Evolutionary conservation across 2,797 vertebrate species (phyloP), one percentile per base, ranked within the genome.

Genomic region (Spea hammondii): DNA sequence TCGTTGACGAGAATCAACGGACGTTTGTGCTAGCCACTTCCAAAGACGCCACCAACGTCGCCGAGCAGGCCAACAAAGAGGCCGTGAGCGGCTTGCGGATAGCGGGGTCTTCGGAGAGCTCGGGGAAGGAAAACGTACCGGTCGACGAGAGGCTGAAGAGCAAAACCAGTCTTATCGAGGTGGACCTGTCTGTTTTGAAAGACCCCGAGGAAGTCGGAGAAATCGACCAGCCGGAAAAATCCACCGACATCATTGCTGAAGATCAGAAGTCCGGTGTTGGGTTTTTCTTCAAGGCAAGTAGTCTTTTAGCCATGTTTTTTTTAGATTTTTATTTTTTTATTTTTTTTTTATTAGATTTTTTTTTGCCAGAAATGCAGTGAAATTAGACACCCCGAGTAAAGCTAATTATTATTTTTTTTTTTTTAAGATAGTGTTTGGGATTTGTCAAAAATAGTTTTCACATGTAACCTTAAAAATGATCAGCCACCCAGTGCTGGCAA

Each of bases 261-360:
- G 90, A 90, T 79, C 92, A 89, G 90, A 94, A 94, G 86, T 92
- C 93, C 1, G 96, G 92, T 54, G 86, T 99, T 72, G 96, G 96
- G 32, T 99, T 98, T 88, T 99, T 99, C 92, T 92, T 92, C 85
- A 99, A 98, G 96, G 98, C 97, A 85, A 86, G 79, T 77, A 60
- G 49, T 32, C 1, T 32, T 32, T 32, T 32, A 32, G 32, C 32
- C 1, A 32, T 32, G 32, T 32, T 32, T 32, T 32, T 32, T 32
- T 32, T 32, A 2, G 32, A 17, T 17, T 17, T 17, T 32, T 32
- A 1, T 32, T 32, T 32, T 32, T 32, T 32, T 1, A 32, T 32
- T 32, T 32, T 2, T 32, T 32, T 32, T 1, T 32, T 17, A 17
- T 17, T 17, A 17, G 0, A 17, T 17, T 17, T 17, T 32, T 32